These are phyloP conservation scores for Caenorhabditis sp. DNA, from an alignment of 2,888 invertebrate genomes.

Conservation along the genomic window DNA sequence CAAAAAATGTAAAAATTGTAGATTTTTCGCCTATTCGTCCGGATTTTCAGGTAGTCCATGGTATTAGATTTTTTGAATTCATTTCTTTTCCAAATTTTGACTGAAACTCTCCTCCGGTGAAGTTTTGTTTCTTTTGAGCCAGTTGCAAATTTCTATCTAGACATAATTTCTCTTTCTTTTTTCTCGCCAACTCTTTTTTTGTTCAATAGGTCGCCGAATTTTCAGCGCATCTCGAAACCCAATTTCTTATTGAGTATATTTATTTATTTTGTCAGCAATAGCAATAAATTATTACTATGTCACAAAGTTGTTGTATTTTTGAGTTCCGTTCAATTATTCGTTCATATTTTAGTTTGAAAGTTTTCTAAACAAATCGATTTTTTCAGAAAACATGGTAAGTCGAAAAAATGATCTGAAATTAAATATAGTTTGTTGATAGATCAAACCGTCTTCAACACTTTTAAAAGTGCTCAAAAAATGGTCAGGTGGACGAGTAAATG, in stretches of 20 bases:
- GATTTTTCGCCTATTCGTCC: background rate
- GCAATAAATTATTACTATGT: conserved; percentile 38
- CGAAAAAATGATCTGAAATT: no score
- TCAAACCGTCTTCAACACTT: background rate
- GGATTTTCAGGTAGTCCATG: background rate
- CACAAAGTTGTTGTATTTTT: background rate
- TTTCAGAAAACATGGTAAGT: no score
- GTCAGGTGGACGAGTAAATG: background rate
- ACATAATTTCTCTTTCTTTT: no score
- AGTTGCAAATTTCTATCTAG: background rate
- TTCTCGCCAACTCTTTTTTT: no score
- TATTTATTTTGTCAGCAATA: conserved; percentile 12
- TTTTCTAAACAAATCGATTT: background rate
- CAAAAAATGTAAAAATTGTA: background rate
- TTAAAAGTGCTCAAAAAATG: background rate
- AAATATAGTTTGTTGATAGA: no score
- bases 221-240: background rate
- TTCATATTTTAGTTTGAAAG: no score
- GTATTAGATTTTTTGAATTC: background rate
- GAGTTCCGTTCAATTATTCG: background rate
- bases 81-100: background rate
- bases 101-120: background rate
- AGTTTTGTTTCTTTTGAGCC: background rate
- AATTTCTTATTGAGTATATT: background rate
- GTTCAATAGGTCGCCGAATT: conserved; percentile 5